Base-by-base conservation (phyloP, 2,888 invertebrate species). In the Trichopoda pennipes region DNA sequence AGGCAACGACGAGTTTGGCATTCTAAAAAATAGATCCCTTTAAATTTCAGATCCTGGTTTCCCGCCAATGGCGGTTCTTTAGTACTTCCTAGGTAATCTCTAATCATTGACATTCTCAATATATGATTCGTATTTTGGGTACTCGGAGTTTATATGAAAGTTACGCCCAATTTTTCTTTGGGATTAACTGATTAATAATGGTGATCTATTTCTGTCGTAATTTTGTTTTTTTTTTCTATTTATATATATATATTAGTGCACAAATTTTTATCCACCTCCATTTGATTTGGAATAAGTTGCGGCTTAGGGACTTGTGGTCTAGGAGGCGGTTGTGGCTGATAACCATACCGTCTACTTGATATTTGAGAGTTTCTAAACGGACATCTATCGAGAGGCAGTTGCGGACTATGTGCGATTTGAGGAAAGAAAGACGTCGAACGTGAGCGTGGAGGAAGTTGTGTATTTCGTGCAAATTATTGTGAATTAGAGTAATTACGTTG, bases 1-100 rank as follows among this genome's bases (percentile, higher is more conserved):
- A 12, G 58, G 58, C 49, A 66, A 66, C 75, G 66, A 75, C 66
- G 74, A 74, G 74, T 55, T 74, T 35, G 16, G 19, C 47, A 1
- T 23, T 75, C 28, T 28, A 28, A 28, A 28, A 28, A 28, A 28
- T 28, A 1, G 7, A 28, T 28, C 1, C 8, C 28, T 7, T 28
- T 28, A 28, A 28, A 28, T 6, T 28, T 8, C 28, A 28, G 8
- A 28, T 28, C 14, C 60, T 56, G 17, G n/a, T 63, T 61, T 1
- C 49, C 4, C 2, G 49, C 10, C n/a, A 14, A 3, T 42, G 19
- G 17, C 1, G 38, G 10, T 9, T 44, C 17, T 8, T 32, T 51
- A 9, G 60, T 35, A 14, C 23, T n/a, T 6, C 19, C 21, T n/a
- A 51, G 38, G 16, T 60, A 44, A 4, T 44, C 55, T 68, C n/a